A percentile compares a stretch with the other conserved stretches of the same genome.
Conservation (phyloP, 2,113 vertebrate species). For the Tachysurus fulvidraco region DNA sequence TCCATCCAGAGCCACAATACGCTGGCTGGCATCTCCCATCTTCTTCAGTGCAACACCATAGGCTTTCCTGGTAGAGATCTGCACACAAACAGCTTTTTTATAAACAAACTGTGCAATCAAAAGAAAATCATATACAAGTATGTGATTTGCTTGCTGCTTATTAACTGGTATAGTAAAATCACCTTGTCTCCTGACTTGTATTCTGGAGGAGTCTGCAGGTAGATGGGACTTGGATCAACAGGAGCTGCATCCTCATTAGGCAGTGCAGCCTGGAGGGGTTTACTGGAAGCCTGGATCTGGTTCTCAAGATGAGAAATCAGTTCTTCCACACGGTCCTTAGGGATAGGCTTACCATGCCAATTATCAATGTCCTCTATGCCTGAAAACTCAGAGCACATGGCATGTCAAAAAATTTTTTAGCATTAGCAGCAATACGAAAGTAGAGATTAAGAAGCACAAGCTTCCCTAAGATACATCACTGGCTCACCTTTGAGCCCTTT, state of each 20-base stretch:
- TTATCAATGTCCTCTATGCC: constrained; percentile 81
- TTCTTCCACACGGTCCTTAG: constrained; percentile 76
- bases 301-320: constrained; percentile 74
- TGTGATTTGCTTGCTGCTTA: not conserved
- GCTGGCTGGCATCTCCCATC: constrained; percentile 73
- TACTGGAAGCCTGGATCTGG: constrained; percentile 76
- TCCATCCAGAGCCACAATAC: constrained; percentile 81
- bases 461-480: not conserved
- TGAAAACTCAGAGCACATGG: constrained; percentile 47
- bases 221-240: constrained; percentile 63
- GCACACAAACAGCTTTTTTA: constrained; percentile 9
- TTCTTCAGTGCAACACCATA: constrained; percentile 81
- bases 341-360: constrained; percentile 85
- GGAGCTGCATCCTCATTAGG: constrained; percentile 73
- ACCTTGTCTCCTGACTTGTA: constrained; percentile 82
- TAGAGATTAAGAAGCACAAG: not conserved
- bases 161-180: not conserved
- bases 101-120: not conserved
- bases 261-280: constrained; percentile 64
- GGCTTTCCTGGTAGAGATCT: constrained; percentile 81
- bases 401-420: not conserved
- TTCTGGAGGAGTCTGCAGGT: constrained; percentile 68
- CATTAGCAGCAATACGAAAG: not conserved
- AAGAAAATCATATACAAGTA: not conserved
- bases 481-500: constrained; percentile 79